Base-by-base conservation (phyloP, 1,140 invertebrate genomes). In the Dreissena polymorpha region DNA sequence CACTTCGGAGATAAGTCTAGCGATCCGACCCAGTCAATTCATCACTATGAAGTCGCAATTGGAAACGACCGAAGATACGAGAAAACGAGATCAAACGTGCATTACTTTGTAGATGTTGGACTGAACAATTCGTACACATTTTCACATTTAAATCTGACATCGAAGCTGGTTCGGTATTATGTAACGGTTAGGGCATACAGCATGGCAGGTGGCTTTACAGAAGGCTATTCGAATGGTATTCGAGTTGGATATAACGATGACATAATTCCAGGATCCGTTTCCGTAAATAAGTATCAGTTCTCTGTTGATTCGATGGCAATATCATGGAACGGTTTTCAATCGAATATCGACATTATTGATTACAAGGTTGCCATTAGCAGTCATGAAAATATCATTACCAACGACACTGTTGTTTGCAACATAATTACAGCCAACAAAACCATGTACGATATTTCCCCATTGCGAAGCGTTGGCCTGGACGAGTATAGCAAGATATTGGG, bases 91-190 rank as follows among this genome's bases (percentile, higher is more conserved):
- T 60, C 77, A 0, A 79, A 79, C 39, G 68, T 79, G 10, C 77
- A 79, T 79, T 70, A 39, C 21, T 79, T 79, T 51, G 77, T 71
- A 10, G 60, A 79, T 63, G 77, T 79, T 49, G 77, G 77, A 8
- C 55, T 79, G 10, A 79, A 79, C 21, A 71, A 65, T n/a, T 79
- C 77, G 16, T 69, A 71, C 27, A 79, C 77, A 10, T 79, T 79
- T 16, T 60, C n/a, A 79, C 10, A 60, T 27, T n/a, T 79, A 57
- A 79, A 79, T 23, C 25, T 79, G 49, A 79, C 68, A 10, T 23
- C 77, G 13, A 79, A 79, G 39, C 3, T 70, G 16, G 77, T 79
- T 12, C 51, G 69, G 12, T 79, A 71, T 71, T 79, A 71, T 18
- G 49, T 79, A 8, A 70, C 77, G 14, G 77, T 79, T 3, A 65